phyloP scores from a whole-genome alignment of 2,113 vertebrate genomes.

The Austrofundulus limnaeus region DNA sequence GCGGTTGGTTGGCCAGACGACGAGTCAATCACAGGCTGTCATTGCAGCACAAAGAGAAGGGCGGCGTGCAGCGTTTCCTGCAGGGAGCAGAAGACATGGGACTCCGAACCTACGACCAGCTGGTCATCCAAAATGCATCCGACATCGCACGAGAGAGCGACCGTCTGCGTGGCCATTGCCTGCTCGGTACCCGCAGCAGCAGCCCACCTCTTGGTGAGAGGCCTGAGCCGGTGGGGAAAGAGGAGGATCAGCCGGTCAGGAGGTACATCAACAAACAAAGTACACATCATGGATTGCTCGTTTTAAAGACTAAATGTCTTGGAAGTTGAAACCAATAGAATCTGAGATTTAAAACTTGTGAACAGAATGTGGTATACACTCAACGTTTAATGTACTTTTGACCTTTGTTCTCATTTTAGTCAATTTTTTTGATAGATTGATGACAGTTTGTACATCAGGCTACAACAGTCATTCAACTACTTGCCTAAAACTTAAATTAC shows the following conservation, averaged over 20 bases:
- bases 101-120: slow-evolving; percentile 84
- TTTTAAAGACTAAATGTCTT: too few species aligned
- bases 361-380: too few species aligned
- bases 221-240: slow-evolving; percentile 78
- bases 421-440: neutral
- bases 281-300: too few species aligned
- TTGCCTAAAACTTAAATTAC: neutral
- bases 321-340: too few species aligned
- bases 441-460: neutral
- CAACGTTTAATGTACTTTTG: too few species aligned
- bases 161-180: slow-evolving; percentile 80
- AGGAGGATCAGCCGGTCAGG: slow-evolving; percentile 80
- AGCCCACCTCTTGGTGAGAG: slow-evolving; percentile 80
- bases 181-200: slow-evolving; percentile 51
- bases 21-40: slow-evolving; percentile 76
- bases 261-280: slow-evolving; percentile 76
- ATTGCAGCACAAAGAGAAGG: slow-evolving; percentile 79
- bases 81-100: slow-evolving; percentile 89
- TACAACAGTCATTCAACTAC: neutral
- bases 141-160: slow-evolving; percentile 92
- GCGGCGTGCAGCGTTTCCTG: slow-evolving; percentile 85
- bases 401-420: neutral
- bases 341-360: too few species aligned
- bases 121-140: slow-evolving; percentile 93
- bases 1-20: slow-evolving; percentile 90